These are phyloP conservation scores for Coecobrya sp. DNA, from an alignment of 2,888 invertebrate genomes.

Conservation along the genomic window DNA sequence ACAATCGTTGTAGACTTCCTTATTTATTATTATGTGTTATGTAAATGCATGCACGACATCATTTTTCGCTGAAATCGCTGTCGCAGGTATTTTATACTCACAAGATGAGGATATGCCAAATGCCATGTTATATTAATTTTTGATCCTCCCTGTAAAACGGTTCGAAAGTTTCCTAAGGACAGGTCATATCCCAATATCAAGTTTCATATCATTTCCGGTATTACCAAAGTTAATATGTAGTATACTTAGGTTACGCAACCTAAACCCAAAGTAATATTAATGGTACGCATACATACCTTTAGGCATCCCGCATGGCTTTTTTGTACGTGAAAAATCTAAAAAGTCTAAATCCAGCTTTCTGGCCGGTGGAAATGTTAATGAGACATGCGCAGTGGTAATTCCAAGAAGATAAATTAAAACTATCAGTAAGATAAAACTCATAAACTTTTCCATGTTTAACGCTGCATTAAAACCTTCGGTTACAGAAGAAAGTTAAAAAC, in stretches of 20 bases:
- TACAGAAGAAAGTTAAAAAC: background rate
- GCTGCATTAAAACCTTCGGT: background rate
- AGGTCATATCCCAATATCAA: constrained; percentile 30
- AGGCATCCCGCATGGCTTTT: constrained; percentile 98
- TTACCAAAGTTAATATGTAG: background rate
- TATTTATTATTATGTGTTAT: too few species aligned
- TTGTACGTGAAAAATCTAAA: constrained; percentile 96
- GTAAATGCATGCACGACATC: too few species aligned
- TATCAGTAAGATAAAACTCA: background rate
- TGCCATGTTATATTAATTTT: constrained; percentile 97
- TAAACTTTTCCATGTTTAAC: constrained; percentile 10
- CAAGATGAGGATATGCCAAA: constrained; percentile 96
- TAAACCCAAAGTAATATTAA: too few species aligned
- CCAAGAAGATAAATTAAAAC: background rate
- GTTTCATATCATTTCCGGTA: background rate
- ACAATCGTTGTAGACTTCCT: too few species aligned
- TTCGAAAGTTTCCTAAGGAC: constrained; percentile 88
- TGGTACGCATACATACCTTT: constrained; percentile 91
- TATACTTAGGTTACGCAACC: background rate
- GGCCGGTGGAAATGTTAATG: constrained; percentile 96
- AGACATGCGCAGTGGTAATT: constrained; percentile 91
- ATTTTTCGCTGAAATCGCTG: too few species aligned
- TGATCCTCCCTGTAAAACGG: constrained; percentile 94
- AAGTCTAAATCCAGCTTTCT: constrained; percentile 96
- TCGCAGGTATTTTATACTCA: constrained; percentile 88